Base-by-base conservation (phyloP, 2,797 vertebrate species). In the Eurystomus glaucurus region DNA sequence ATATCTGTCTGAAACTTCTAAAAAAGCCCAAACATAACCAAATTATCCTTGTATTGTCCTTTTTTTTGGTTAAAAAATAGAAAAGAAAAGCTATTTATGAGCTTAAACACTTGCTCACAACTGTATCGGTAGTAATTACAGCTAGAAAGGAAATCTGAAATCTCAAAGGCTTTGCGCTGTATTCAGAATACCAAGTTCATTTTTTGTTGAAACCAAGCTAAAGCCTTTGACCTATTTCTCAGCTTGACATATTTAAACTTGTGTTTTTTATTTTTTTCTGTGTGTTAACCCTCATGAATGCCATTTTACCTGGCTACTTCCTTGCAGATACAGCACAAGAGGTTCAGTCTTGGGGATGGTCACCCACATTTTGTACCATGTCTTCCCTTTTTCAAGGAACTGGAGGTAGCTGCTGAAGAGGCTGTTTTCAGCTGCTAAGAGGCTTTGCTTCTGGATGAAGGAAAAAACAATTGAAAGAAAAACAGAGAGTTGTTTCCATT, bases 331-430 rank as follows among this genome's bases (percentile, higher is more conserved):
- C 64, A 99, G 96, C 90, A 99, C 98, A 58, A 98, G 98, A 22
- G 99, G 99, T 82, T 99, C 99, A 6, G 97, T 93, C 91, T 98
- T 98, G 65, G 98, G 98, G 92, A 99, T 98, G 77, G 98, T 97
- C 21, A 97, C 98, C 99, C 99, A 99, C 93, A 98, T 98, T 96
- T 99, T 99, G 82, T 92, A 98, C 99, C 99, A 99, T 89, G 93
- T 98, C 96, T 98, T 99, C 82, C 99, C 98, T 94, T 99, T 99
- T 76, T 99, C 99, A 87, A 99, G 98, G 91, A 99, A 98, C 43
- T 98, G 98, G 72, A 99, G 98, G 95, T 98, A 97, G 81, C 99
- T 98, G 55, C 98, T 98, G 58, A 99, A 97, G 85, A 99, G 88
- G 90, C 98, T 99, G 97, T 98, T 99, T 64, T 98, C 98, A 65